Evolutionary conservation across 1,140 invertebrate species (phyloP).

Genomic region (Drosophila ercepeae): DNA sequence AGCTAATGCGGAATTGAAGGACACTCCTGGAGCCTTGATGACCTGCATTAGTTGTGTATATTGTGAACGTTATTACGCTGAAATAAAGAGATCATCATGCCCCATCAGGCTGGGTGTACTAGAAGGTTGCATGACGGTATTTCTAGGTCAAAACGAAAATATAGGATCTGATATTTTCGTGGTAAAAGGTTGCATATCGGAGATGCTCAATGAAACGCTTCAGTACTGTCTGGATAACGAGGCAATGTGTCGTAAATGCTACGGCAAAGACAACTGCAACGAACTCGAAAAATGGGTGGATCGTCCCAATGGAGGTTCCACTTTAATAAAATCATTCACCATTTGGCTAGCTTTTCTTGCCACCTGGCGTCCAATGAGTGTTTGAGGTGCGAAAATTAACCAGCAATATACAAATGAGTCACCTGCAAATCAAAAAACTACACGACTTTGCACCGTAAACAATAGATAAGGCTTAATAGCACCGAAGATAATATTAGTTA

Average conservation of each 20-base stretch:
- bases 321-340: neutral
- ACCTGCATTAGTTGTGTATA: neutral
- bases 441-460: neutral
- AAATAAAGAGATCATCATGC: neutral
- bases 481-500: neutral
- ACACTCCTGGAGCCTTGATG: neutral
- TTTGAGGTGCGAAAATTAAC: neutral
- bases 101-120: neutral
- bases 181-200: neutral
- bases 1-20: neutral
- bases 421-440: neutral
- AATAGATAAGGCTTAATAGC: neutral
- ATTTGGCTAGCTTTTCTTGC: neutral
- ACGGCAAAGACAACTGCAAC: neutral
- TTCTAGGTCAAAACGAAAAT: neutral
- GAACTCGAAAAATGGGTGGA: neutral
- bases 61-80: neutral
- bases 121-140: neutral
- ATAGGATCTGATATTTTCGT: neutral
- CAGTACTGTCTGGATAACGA: neutral
- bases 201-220: neutral
- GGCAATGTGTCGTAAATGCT: neutral
- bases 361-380: neutral
- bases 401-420: neutral
- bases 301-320: neutral